phyloP scores from a whole-genome alignment of 2,797 vertebrate genomes.

The Lagorchestes hirsutus region DNA sequence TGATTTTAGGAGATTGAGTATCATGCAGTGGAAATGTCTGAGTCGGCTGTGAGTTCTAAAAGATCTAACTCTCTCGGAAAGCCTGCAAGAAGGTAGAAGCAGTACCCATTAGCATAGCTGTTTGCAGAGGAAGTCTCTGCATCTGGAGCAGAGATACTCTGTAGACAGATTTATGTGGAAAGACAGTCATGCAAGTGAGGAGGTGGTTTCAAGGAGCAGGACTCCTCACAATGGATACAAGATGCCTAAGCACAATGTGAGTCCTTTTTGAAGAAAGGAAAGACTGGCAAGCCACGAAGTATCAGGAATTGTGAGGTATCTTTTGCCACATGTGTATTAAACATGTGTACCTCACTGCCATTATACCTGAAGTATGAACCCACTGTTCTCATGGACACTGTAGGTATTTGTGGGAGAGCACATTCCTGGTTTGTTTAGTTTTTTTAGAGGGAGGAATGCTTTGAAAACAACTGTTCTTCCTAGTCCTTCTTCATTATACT shows the following conservation, averaged over 20 bases:
- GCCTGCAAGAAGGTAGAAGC: background rate
- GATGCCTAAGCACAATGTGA: background rate
- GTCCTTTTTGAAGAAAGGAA: background rate
- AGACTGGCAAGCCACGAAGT: background rate
- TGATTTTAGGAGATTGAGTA: background rate
- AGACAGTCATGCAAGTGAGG: background rate
- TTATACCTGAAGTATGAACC: background rate
- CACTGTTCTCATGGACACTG: background rate
- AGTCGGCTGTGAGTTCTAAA: background rate
- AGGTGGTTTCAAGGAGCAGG: background rate
- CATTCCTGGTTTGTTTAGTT: background rate
- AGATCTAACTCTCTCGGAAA: background rate
- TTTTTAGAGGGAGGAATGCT: background rate
- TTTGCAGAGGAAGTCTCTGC: background rate
- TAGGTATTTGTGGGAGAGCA: background rate
- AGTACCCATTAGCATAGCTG: background rate
- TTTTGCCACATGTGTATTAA: background rate
- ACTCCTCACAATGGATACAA: background rate
- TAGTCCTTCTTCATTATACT: background rate
- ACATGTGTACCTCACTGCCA: background rate
- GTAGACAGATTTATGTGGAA: background rate
- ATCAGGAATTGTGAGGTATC: background rate
- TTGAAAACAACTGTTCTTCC: background rate
- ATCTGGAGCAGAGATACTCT: background rate
- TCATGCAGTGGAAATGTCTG: background rate